Evolutionary conservation across 2,113 vertebrate species (phyloP), one percentile per base, ranked within the genome.

Genomic region (Ctenomys sociabilis): DNA sequence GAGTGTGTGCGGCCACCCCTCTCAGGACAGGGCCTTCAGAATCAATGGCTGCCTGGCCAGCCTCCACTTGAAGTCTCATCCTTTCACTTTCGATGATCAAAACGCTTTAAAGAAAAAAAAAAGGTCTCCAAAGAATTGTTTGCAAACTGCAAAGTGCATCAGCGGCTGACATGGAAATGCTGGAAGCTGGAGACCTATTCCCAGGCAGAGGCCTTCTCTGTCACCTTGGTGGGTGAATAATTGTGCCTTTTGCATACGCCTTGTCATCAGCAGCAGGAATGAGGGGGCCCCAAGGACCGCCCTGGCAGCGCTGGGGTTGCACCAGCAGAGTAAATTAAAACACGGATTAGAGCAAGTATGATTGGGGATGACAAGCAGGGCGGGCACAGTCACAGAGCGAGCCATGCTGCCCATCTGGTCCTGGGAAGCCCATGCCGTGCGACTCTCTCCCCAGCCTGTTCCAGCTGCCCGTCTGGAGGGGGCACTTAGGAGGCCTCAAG

Each of bases 271-370:
- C 98, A 98, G 99, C 98, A 98, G 99, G 99, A 99, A 98, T 99
- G 99, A 99, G 99, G 99, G 98, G 99, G 99, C 99, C 99, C 99
- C 87, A 98, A 99, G 99, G 99, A 99, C 98, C 94, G 97, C 98
- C 98, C 98, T 99, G 98, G 99, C 99, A 99, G 98, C 98, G 96
- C 98, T 98, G 98, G 98, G 98, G 98, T 98, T 98, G 98, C 98
- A 98, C 98, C 98, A 98, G 98, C 99, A 98, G 98, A 99, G 99
- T 99, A 99, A 99, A 99, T 99, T 99, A 99, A 99, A 99, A 99
- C 98, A 98, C 98, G 98, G 99, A 99, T 99, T 99, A 99, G 98
- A 98, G 98, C 98, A 97, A 98, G 98, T 97, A 97, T 99, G 99
- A 99, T 99, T 98, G 98, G 98, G 98, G 99, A 98, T 99, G 99